These are phyloP conservation scores for Antheraea yamamai DNA, from an alignment of 2,888 invertebrate species.

Conservation along the genomic window DNA sequence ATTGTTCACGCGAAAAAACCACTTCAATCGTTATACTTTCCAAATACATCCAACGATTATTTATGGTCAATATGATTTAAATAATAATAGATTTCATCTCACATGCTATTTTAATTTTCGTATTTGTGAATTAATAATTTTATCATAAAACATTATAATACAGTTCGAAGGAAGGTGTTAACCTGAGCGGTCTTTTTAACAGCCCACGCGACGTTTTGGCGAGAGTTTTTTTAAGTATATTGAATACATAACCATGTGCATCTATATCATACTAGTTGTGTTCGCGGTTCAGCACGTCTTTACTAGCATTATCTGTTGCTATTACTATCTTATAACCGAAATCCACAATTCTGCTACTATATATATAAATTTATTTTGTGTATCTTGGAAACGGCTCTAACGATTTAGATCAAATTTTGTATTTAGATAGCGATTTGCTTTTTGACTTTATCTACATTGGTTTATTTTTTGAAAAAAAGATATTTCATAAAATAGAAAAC, in stretches of 20 bases:
- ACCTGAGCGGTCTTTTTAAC: neutral
- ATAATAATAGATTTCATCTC: constrained; percentile 9
- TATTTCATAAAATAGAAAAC: too few species aligned
- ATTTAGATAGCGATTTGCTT: too few species aligned
- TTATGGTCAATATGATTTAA: neutral
- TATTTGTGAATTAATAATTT: neutral
- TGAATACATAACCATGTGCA: too few species aligned
- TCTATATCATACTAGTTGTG: neutral
- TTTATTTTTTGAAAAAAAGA: too few species aligned
- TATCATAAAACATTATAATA: neutral
- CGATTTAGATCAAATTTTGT: too few species aligned
- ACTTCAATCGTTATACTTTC: neutral
- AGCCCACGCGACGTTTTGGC: neutral
- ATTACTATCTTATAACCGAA: too few species aligned
- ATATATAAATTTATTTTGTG: too few species aligned
- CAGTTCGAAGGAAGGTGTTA: neutral
- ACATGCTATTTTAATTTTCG: neutral
- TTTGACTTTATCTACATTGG: too few species aligned
- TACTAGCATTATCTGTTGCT: too few species aligned
- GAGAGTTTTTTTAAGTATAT: too few species aligned
- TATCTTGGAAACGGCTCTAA: too few species aligned
- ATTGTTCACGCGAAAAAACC: neutral
- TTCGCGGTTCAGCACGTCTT: neutral
- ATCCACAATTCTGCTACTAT: too few species aligned
- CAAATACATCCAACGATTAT: neutral